These are phyloP conservation scores for Octopus sinensis DNA, from an alignment of 1,140 invertebrate species.

Conservation along the genomic window DNA sequence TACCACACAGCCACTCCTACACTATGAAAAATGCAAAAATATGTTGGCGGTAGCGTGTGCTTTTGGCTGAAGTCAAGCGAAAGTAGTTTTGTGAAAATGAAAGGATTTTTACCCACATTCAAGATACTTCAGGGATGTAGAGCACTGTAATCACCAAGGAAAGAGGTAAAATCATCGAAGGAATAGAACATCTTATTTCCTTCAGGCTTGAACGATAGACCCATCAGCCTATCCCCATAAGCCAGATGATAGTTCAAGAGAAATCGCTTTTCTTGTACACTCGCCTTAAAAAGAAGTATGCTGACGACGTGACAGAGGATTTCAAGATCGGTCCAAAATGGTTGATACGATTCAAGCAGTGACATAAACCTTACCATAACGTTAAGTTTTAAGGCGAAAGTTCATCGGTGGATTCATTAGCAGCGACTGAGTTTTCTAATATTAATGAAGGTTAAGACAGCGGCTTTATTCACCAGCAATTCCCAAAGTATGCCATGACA, in stretches of 20 bases:
- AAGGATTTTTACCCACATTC: neutral
- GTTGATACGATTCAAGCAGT: neutral
- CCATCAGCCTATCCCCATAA: neutral
- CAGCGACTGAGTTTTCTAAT: too few relatives aligned
- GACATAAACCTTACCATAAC: neutral
- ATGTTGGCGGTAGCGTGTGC: neutral
- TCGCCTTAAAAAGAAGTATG: neutral
- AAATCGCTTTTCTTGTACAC: neutral
- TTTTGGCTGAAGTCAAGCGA: neutral
- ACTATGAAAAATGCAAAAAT: neutral
- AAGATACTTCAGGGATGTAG: neutral
- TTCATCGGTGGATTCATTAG: too few relatives aligned
- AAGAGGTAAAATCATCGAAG: neutral
- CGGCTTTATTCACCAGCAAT: too few relatives aligned
- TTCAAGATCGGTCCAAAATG: neutral
- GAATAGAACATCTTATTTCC: neutral
- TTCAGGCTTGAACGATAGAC: neutral
- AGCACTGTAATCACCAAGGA: neutral
- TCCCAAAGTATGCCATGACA: too few relatives aligned
- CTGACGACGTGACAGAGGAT: neutral
- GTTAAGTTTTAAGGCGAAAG: neutral
- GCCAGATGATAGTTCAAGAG: neutral
- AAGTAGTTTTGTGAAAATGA: neutral
- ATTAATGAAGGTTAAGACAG: too few relatives aligned
- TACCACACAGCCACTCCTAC: neutral